These are phyloP conservation scores for Gymnocheta viridis DNA, from an alignment of 2,888 invertebrate species.

Conservation along the genomic window DNA sequence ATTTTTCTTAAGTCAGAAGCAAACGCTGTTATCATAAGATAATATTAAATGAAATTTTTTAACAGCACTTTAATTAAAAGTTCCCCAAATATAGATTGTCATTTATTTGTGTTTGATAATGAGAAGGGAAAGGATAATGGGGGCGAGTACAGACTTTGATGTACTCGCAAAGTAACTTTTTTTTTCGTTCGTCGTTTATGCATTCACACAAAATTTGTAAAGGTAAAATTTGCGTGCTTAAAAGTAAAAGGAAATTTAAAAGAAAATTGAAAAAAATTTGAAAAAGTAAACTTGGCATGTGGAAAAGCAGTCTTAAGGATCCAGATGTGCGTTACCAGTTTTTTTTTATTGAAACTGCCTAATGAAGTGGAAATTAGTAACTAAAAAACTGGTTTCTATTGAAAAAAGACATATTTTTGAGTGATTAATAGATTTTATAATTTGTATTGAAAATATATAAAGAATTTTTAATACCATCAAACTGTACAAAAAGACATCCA, in stretches of 20 bases:
- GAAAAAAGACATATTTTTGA: not conserved
- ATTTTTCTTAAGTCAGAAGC: not conserved
- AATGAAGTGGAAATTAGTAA: not conserved
- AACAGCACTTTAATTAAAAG: not conserved
- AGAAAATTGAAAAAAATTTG: too few relatives aligned
- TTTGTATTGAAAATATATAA: not conserved
- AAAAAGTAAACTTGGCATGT: too few relatives aligned
- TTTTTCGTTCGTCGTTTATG: too few relatives aligned
- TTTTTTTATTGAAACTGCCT: not conserved
- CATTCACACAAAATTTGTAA: too few relatives aligned
- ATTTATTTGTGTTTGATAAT: too few relatives aligned
- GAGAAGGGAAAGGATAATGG: too few relatives aligned
- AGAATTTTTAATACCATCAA: not conserved
- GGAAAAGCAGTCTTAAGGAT: too few relatives aligned
- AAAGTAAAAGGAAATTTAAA: too few relatives aligned
- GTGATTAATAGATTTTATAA: conserved; percentile 15
- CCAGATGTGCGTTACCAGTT: not conserved
- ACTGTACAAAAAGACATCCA: not conserved
- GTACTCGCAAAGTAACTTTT: too few relatives aligned
- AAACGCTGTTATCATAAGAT: not conserved
- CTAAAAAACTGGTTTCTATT: not conserved
- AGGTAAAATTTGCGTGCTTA: too few relatives aligned
- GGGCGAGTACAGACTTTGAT: too few relatives aligned
- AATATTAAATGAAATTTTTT: not conserved
- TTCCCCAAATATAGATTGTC: not conserved